Evolutionary conservation across 2,888 invertebrate genomes (phyloP).

Genomic region (Xanthia togata): DNA sequence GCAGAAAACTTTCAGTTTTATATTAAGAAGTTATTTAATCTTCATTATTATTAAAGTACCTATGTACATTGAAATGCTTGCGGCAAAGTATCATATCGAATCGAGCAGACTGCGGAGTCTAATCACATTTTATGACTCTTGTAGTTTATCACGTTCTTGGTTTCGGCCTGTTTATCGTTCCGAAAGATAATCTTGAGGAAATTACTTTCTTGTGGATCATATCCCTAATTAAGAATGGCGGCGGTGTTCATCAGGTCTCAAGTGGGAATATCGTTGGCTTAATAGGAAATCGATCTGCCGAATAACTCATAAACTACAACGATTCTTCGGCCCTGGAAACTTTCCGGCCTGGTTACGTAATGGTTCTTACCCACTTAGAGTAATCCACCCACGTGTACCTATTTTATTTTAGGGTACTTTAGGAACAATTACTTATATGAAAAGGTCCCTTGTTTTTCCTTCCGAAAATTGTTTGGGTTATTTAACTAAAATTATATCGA

Average conservation of each 20-base stretch:
- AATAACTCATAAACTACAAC: constrained; percentile 68
- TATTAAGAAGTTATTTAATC: constrained; percentile 21
- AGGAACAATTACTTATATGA: constrained; percentile 5
- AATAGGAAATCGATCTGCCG: constrained; percentile 81
- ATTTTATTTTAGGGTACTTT: constrained; percentile 25
- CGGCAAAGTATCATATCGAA: constrained; percentile 15
- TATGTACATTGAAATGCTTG: constrained; percentile 3
- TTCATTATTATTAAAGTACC: constrained; percentile 6
- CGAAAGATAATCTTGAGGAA: constrained; percentile 79
- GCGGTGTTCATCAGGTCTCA: constrained; percentile 74
- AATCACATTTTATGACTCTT: constrained; percentile 64
- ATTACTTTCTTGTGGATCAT: constrained; percentile 86
- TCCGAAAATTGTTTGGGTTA: not conserved
- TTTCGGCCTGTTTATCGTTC: constrained; percentile 69
- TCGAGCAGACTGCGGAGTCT: constrained; percentile 25
- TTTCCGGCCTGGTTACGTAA: constrained; percentile 42
- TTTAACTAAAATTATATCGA: constrained; percentile 23
- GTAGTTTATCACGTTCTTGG: constrained; percentile 70
- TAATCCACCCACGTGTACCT: not conserved
- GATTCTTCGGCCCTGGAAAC: constrained; percentile 24
- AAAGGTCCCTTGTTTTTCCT: constrained; percentile 21
- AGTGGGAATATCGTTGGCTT: constrained; percentile 75
- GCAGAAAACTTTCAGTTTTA: not conserved
- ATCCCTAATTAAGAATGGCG: constrained; percentile 84
- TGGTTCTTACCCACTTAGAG: constrained; percentile 6